Base-by-base conservation (phyloP, 2,113 vertebrate species). In the Gila orcuttii region DNA sequence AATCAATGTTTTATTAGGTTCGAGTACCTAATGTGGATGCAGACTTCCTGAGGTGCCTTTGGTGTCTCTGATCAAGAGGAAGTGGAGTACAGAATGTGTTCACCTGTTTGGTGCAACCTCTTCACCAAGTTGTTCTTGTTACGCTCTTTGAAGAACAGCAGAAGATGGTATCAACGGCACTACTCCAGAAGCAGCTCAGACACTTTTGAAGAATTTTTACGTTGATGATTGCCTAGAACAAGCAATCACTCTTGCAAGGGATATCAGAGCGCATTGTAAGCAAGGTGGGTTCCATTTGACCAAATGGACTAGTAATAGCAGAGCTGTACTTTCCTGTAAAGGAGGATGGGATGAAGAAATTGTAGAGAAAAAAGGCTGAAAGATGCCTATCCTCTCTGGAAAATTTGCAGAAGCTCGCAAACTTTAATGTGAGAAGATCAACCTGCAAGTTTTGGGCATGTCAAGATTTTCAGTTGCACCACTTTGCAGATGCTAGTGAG, bases 171-270 rank as follows among this genome's bases (percentile, higher is more conserved):
- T 45, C 42, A 33, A 33, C 25, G 11, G 21, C 28, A 68, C 28
- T 19, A 68, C 28, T 68, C 64, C 64, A 33, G 28, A 68, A 68
- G 64, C 64, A 33, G 71, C 57, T 39, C 55, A 86, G 25, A 82
- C 68, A 64, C 68, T 81, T 50, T 50, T 50, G 19, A 9, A n/a
- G 12, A 86, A 80, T 42, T 86, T 88, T 45, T 86, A 88, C 52
- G 64, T 86, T n/a, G 84, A 86, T 80, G 80, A 88, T 50, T 86
- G 87, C 21, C 36, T 85, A n/a, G 66, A 84, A 6, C n/a, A 80
- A 13, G 75, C 74, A 80, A 28, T 85, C 11, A 59, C 33, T 47
- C 15, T 79, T 60, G 75, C 17, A n/a, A 28, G 28, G 11, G 73
- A 88, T 33, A n/a, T 73, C 75, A 31, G 50, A 19, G n/a, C 10